Evolutionary conservation across 2,113 vertebrate genomes (phyloP), one percentile per base, ranked within the genome.

Genomic region (Enhydra lutris): DNA sequence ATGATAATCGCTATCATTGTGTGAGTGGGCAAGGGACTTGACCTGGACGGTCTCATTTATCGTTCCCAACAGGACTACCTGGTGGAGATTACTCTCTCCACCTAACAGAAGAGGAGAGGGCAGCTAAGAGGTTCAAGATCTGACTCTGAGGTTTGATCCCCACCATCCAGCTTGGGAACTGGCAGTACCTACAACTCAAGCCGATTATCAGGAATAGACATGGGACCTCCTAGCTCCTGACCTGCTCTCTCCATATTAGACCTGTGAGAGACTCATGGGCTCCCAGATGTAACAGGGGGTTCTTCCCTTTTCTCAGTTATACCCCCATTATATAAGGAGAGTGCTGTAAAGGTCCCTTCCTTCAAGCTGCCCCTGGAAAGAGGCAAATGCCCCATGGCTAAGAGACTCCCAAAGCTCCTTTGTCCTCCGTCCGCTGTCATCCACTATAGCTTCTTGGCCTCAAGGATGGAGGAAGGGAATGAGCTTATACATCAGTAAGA

Each of bases 311-410:
- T 31, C 36, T 78, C 50, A 71, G 52, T 42, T 23, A 29, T 7
- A 67, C 39, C 34, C 14, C 20, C 52, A 6, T 20, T 13, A 9
- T 39, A 47, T 6, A 26, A 57, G 61, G 59, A 88, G 34, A 71
- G 18, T 4, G 2, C 67, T 52, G 31, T 39, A 74, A 78, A 26
- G n/a, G 10, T 15, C 39, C 59, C 42, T 50, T 80, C 55, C 52
- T 96, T 34, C 85, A 11, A 31, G 52, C 20, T 36, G 12, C 57
- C 59, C 61, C 94, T 36, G 29, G 36, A 57, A 96, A 97, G 26
- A 96, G 31, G 23, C 36, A n/a, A 42, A 31, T 0, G 18, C 20
- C 6, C 3, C 42, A 17, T 5, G n/a, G 59, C 65, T 73, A 17
- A 93, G 73, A 92, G 63, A 29, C 29, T 29, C 65, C 2, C 4